Base-by-base conservation (phyloP, 2,797 vertebrate species). In the Lithobates sylvaticus region DNA sequence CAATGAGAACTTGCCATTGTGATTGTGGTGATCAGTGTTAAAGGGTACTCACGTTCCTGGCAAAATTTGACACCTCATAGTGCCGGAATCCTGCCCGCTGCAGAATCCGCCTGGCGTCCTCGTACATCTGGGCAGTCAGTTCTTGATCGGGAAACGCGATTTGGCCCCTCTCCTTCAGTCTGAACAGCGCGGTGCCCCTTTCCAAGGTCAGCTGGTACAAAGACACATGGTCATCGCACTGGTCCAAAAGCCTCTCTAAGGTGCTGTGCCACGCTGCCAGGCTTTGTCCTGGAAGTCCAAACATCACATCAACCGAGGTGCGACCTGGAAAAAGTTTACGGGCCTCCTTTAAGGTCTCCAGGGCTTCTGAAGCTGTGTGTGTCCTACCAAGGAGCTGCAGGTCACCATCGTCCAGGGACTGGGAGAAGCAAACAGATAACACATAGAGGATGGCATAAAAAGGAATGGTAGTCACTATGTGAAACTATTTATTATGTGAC, bases 1-100 rank as follows among this genome's bases (percentile, higher is more conserved):
- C 39, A 9, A 39, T 39, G 39, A 39, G 39, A 8, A 39, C 39
- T 9, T 10, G 39, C 7, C 9, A 9, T 39, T 39, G 8, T 36
- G 34, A 36, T 32, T 32, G 34, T 5, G 0, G 34, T 36, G 34
- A 6, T 36, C 34, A 36, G 34, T 5, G 34, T 7, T 36, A 27
- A 23, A 9, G 27, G 15, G 23, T n/a, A 81, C 96, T 94, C 89
- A 99, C 97, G 50, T 93, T 93, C 92, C 93, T 94, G 64, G 97
- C 96, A 76, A 99, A 99, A 93, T 97, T 99, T 2, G 98, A 99
- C 88, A 99, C 97, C 88, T 99, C 97, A 0, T 99, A 99, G 86
- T 98, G 98, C n/a, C 89, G 89, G 88, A 98, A 97, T 67, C 96
- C 96, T 0, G 91, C 89, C 0, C 93, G 90, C 10, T 80, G 90